These are phyloP conservation scores for Nomada flava DNA, from an alignment of 2,888 invertebrate genomes.

Conservation along the genomic window DNA sequence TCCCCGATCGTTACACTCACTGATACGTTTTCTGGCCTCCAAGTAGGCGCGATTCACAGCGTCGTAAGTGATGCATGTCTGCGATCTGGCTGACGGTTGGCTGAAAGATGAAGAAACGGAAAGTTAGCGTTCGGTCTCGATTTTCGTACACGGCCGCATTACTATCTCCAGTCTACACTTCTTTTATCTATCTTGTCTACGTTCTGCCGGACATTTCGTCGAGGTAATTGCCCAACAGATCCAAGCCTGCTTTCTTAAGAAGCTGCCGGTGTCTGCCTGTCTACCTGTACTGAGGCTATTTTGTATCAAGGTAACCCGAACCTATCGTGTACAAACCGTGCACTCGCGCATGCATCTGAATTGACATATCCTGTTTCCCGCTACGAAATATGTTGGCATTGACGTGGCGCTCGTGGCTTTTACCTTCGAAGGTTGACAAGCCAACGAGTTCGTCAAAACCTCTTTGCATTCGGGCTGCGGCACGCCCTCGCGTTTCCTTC, in stretches of 20 bases:
- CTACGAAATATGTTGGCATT: slow-evolving; percentile 62
- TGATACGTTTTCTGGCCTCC: slow-evolving; percentile 93
- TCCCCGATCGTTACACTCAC: slow-evolving; percentile 87
- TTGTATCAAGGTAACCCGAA: slow-evolving; percentile 64
- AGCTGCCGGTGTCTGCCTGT: slow-evolving; percentile 19
- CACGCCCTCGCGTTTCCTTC: not conserved
- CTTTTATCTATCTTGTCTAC: not conserved
- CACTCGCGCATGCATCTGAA: slow-evolving; percentile 42
- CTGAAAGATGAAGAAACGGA: slow-evolving; percentile 82
- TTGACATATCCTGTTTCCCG: slow-evolving; percentile 67
- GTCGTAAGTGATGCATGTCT: slow-evolving; percentile 95
- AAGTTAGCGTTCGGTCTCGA: slow-evolving; percentile 44
- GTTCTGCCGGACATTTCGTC: not conserved
- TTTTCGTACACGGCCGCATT: slow-evolving; percentile 36
- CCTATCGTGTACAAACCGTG: slow-evolving; percentile 44
- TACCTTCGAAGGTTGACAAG: slow-evolving; percentile 58
- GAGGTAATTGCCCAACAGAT: slow-evolving; percentile 63
- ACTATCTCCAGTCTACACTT: slow-evolving; percentile 30
- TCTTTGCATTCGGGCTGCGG: slow-evolving; percentile 1
- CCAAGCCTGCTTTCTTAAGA: slow-evolving; percentile 64
- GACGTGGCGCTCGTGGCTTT: slow-evolving; percentile 61
- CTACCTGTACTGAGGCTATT: slow-evolving; percentile 34
- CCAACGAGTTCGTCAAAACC: slow-evolving; percentile 21
- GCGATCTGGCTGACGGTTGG: slow-evolving; percentile 85
- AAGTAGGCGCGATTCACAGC: slow-evolving; percentile 95